These are phyloP conservation scores for Dicycla oo DNA, from an alignment of 2,888 invertebrate genomes.

Conservation along the genomic window DNA sequence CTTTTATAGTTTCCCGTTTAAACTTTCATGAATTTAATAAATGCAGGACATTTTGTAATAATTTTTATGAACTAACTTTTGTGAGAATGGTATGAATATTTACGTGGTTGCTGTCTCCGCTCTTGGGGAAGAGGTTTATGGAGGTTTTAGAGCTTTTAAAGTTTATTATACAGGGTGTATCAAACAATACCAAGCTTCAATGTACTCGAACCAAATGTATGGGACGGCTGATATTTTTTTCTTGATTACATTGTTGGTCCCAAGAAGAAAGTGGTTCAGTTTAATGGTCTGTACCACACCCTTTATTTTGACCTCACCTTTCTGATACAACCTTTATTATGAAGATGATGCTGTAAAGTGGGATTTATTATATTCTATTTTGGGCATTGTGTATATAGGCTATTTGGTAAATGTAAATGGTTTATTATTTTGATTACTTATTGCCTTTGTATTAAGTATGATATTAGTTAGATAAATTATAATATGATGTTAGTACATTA, in stretches of 20 bases:
- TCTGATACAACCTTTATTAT: too few species aligned
- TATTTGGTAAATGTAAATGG: background rate
- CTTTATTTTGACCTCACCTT: too few species aligned
- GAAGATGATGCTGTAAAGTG: slow-evolving; percentile 30
- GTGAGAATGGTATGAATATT: slow-evolving; percentile 74
- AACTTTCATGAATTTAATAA: slow-evolving; percentile 84
- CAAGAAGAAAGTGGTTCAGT: too few species aligned
- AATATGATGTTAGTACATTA: background rate
- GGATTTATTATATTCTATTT: too few species aligned
- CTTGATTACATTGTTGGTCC: too few species aligned
- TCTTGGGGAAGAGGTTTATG: slow-evolving; percentile 55
- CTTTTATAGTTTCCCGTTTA: slow-evolving; percentile 84
- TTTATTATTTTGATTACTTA: background rate
- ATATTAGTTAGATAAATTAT: background rate
- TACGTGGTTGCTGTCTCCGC: slow-evolving; percentile 57
- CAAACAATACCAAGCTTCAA: too few species aligned
- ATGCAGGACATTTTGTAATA: slow-evolving; percentile 79
- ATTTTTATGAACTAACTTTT: slow-evolving; percentile 80
- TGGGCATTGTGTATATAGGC: slow-evolving; percentile 14
- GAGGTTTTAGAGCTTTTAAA: slow-evolving; percentile 35
- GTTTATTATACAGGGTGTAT: too few species aligned
- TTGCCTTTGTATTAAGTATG: background rate
- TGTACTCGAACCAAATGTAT: too few species aligned
- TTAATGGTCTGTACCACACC: too few species aligned
- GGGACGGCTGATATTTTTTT: too few species aligned